Evolutionary conservation across 1,140 invertebrate genomes (phyloP).

Genomic region (Ceratosolen solmsi): DNA sequence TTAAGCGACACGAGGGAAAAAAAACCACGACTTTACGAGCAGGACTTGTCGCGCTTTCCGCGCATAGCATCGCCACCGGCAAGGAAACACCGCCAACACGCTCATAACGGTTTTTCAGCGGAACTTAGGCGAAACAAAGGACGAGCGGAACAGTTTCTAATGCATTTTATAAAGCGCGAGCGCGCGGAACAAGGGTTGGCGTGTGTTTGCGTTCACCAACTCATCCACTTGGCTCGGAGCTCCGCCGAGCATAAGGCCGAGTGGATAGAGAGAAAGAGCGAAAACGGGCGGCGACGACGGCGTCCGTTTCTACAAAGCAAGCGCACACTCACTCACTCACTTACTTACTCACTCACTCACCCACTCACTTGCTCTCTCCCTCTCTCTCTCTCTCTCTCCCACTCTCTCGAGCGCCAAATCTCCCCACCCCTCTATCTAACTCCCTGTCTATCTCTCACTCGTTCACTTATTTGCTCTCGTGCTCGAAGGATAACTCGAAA

Average conservation of each 20-base stretch:
- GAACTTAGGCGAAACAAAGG: constrained; percentile 28
- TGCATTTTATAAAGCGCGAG: constrained; percentile 32
- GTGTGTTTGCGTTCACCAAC: constrained; percentile 57
- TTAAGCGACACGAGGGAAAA: too few species aligned
- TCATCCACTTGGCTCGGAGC: constrained; percentile 65
- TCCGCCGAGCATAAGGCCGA: constrained; percentile 58
- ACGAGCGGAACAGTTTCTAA: constrained; percentile 23
- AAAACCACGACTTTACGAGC: too few species aligned
- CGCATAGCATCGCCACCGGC: background rate
- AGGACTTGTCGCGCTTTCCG: too few species aligned
- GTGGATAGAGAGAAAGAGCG: background rate
- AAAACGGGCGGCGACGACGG: background rate
- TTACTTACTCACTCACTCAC: background rate
- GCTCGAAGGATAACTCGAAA: background rate
- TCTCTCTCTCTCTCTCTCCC: background rate
- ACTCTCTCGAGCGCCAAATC: too few species aligned
- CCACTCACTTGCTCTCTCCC: background rate
- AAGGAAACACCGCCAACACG: background rate
- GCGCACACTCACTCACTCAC: background rate
- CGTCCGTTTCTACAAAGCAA: constrained; percentile 17
- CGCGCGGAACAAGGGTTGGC: constrained; percentile 16
- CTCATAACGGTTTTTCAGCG: constrained; percentile 48
- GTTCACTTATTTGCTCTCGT: too few species aligned
- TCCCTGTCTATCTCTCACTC: too few species aligned
- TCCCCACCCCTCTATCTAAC: too few species aligned